Base-by-base conservation (phyloP, 1,140 invertebrate genomes). In the Temnothorax nylanderi region DNA sequence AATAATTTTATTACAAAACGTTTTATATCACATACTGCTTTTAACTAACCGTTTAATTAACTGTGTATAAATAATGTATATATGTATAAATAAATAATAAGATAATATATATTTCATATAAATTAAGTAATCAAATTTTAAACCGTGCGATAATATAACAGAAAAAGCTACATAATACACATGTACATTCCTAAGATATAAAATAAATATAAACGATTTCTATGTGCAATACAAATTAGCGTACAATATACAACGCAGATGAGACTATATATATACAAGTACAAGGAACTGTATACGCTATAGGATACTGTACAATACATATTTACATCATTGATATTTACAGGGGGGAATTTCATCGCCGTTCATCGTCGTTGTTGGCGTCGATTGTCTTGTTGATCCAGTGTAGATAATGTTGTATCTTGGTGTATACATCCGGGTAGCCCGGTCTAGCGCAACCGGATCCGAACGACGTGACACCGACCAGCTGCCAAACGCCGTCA, bases 401-500 rank as follows among this genome's bases (percentile, higher is more conserved):
- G 5, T 97, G 96, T n/a, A 98, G 94, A 91, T 98, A 98, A 93
- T 97, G 97, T 0, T 97, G 97, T 41, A 98, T 96, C 90, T 97
- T 96, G 1, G 98, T 98, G 91, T 98, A 98, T 1, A 99, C 98
- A 87, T 98, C 98, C 0, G 98, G 97, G 86, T 97, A 98, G 11
- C 98, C 98, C 54, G 97, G 97, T 81, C 97, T 96, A 0, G 98
- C 98, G 94, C 98, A 99, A 37, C 98, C 98, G 0, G 98, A 98
- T 0, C 98, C 98, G 92, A 98, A 99, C 0, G 98, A 98, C 0
- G 98, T 98, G 6, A 99, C 97, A 0, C 98, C 98, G 0, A 97
- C 97, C 18, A 99, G 95, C 92, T 98, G 98, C 98, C 98, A 99
- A 11, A 97, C 96, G 0, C 98, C 98, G 80, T 98, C 97, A 18